Evolutionary conservation across 2,888 invertebrate genomes (phyloP).

Genomic region (Tachina grossa): DNA sequence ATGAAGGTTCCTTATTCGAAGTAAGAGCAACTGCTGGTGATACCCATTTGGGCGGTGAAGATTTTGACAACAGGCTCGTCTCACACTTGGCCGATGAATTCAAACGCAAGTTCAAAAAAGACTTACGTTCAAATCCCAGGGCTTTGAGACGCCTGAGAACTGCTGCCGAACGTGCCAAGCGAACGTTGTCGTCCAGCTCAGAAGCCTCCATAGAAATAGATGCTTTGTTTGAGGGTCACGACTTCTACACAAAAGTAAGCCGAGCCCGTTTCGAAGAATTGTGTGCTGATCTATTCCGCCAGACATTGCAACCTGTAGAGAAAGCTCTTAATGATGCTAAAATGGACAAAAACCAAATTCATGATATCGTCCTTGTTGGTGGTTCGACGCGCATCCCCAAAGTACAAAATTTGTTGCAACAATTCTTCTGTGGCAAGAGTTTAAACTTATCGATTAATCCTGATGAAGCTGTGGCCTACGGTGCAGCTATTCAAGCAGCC

Average conservation of each 20-base stretch:
- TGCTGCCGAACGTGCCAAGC: slow-evolving; percentile 90
- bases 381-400: slow-evolving; percentile 92
- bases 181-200: slow-evolving; percentile 89
- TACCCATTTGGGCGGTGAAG: slow-evolving; percentile 96
- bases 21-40: slow-evolving; percentile 98
- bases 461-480: slow-evolving; percentile 92
- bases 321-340: slow-evolving; percentile 91
- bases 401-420: slow-evolving; percentile 88
- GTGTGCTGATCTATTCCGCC: slow-evolving; percentile 88
- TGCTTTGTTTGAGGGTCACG: slow-evolving; percentile 89
- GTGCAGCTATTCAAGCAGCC: slow-evolving; percentile 89
- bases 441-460: slow-evolving; percentile 90
- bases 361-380: slow-evolving; percentile 92
- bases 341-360: slow-evolving; percentile 89
- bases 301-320: slow-evolving; percentile 90
- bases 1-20: slow-evolving; percentile 94
- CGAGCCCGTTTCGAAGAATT: slow-evolving; percentile 90
- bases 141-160: slow-evolving; percentile 88
- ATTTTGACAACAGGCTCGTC: slow-evolving; percentile 94
- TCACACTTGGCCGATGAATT: slow-evolving; percentile 94
- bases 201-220: slow-evolving; percentile 90
- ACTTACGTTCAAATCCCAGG: slow-evolving; percentile 86
- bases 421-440: slow-evolving; percentile 89
- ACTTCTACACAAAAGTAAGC: slow-evolving; percentile 88
- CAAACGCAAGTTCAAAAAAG: slow-evolving; percentile 90